Conservation (phyloP, 2,888 invertebrate genomes). For the Leptopilina drosophilae region DNA sequence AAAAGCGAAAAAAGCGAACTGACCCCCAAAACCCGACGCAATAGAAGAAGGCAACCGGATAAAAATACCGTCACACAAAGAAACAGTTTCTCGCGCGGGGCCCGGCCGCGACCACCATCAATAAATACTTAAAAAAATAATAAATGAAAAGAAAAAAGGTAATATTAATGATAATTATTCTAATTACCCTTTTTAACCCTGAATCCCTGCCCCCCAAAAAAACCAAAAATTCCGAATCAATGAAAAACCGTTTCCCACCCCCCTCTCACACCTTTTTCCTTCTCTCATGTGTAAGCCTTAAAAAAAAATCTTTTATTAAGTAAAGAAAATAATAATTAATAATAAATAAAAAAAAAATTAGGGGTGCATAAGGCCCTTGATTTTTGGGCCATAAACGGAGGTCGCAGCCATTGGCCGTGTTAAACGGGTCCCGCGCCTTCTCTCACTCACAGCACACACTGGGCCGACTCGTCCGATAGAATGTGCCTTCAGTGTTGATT, state of each 20-base stretch:
- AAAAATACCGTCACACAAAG: constrained; percentile 76
- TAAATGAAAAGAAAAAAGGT: constrained; percentile 46
- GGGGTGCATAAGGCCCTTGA: constrained; percentile 74
- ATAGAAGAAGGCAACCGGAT: constrained; percentile 83
- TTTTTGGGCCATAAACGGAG: constrained; percentile 55
- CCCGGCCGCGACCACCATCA: constrained; percentile 72
- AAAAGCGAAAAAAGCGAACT: constrained; percentile 76
- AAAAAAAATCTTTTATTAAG: constrained; percentile 48
- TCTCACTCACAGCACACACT: constrained; percentile 85
- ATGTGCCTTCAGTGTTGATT: constrained; percentile 96
- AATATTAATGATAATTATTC: constrained; percentile 56
- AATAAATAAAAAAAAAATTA: constrained; percentile 47
- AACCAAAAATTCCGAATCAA: constrained; percentile 33
- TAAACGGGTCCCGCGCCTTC: constrained; percentile 77
- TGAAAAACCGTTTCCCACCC: background rate
- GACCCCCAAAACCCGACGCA: constrained; percentile 86
- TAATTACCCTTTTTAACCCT: constrained; percentile 50
- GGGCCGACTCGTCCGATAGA: constrained; percentile 96
- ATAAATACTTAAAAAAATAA: constrained; percentile 57
- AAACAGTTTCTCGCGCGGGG: constrained; percentile 77
- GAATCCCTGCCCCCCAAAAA: constrained; percentile 22
- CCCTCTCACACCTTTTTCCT: constrained; percentile 11
- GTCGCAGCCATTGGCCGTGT: constrained; percentile 69
- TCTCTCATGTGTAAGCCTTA: constrained; percentile 52
- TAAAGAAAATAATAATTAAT: too few relatives aligned